These are phyloP conservation scores for Brachionus sp. DNA, from an alignment of 1,140 invertebrate genomes.

Conservation along the genomic window DNA sequence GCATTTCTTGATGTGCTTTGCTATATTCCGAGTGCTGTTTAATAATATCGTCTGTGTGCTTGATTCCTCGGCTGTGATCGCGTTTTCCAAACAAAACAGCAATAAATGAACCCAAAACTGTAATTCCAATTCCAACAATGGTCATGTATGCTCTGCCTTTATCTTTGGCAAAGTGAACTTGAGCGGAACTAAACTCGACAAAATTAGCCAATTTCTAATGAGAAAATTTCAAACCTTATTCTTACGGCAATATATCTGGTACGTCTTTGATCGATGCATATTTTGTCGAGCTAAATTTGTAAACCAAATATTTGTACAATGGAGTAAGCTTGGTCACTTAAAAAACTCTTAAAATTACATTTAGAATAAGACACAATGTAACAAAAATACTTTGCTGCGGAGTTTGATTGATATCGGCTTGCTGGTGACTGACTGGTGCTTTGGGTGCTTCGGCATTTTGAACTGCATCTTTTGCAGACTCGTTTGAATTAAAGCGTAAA, in stretches of 20 bases:
- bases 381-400: constrained; percentile 11
- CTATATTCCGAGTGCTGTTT: constrained; percentile 38
- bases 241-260: constrained; percentile 22
- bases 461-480: not conserved
- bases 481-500: not conserved
- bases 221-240: not conserved
- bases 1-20: constrained; percentile 25
- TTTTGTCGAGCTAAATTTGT: constrained; percentile 28
- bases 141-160: constrained; percentile 37
- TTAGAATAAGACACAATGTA: not conserved
- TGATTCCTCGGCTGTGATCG: not conserved
- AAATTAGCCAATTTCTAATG: not conserved
- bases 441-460: not conserved
- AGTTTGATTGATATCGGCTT: not conserved
- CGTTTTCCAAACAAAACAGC: not conserved
- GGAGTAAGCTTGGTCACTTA: not conserved
- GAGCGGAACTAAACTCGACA: not conserved
- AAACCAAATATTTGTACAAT: constrained; percentile 36
- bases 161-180: constrained; percentile 31
- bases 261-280: constrained; percentile 17
- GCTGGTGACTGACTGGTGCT: not conserved
- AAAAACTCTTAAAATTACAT: not conserved
- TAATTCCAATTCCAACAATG: not conserved
- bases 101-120: not conserved
- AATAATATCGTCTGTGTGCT: constrained; percentile 28